These are phyloP conservation scores for Pristis pectinata DNA, from an alignment of 2,797 vertebrate genomes.

Conservation along the genomic window DNA sequence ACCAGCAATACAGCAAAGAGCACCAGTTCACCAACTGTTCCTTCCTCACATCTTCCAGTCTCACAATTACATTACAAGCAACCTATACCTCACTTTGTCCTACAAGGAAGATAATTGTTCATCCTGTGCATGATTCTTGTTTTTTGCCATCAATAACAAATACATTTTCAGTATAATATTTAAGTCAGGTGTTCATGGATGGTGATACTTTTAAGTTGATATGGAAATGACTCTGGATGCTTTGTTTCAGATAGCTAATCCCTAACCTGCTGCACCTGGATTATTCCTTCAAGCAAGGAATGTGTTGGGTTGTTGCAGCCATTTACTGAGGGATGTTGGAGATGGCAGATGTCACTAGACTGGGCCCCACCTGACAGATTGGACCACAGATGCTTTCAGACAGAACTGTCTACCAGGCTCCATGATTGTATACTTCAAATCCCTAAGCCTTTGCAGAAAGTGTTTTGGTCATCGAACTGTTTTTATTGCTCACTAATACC, in stretches of 20 bases:
- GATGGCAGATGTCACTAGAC: background rate
- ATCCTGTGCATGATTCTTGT: background rate
- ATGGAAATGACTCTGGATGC: background rate
- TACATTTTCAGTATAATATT: background rate
- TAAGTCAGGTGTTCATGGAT: background rate
- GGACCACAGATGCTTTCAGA: no score
- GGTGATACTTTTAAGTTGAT: background rate
- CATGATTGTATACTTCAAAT: background rate
- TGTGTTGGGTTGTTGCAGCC: background rate
- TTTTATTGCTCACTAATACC: background rate
- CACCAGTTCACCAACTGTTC: no score
- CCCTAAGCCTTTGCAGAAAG: background rate
- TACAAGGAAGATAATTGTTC: background rate
- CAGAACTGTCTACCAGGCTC: background rate
- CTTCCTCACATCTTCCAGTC: no score
- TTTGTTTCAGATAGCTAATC: background rate
- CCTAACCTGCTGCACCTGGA: background rate
- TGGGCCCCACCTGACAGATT: background rate
- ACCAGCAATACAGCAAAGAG: no score
- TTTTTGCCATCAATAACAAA: background rate
- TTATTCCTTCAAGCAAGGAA: background rate
- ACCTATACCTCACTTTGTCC: no score
- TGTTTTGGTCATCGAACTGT: background rate
- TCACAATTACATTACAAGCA: no score
- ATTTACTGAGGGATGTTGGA: background rate